Base-by-base conservation (phyloP, 2,113 vertebrate genomes). In the Cynopterus brachyotis region DNA sequence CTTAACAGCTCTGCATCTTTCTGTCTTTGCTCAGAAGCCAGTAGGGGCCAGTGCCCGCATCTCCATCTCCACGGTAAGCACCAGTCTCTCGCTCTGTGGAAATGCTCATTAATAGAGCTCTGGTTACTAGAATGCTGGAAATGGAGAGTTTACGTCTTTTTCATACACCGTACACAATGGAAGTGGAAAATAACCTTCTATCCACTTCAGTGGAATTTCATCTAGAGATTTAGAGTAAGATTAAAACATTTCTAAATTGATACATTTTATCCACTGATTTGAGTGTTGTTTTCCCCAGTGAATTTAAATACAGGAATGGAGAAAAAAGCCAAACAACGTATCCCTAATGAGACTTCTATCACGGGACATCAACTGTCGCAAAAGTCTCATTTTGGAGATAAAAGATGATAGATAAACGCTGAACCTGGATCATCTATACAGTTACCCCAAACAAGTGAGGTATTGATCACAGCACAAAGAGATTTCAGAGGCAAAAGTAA, bases 381-480 rank as follows among this genome's bases (percentile, higher is more conserved):
- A 96, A 97, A 96, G 28, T 57, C 97, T 98, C 97, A 85, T 98
- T 97, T 98, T 9, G 95, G 92, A 89, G 90, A 98, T 97, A 96
- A 97, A 79, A 75, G 95, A 89, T 91, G 97, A 97, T 97, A 97
- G 97, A 97, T 97, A 97, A 97, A 98, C 96, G 89, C 96, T 92
- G 95, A 92, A 94, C 96, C 76, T 37, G 72, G 97, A 97, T 98
- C 98, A 95, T 97, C 97, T 96, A 84, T 97, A 89, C 42, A 89
- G 96, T 93, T 92, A 97, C 89, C 75, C 94, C 95, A 97, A 97
- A 98, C 96, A 98, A 98, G 98, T 96, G 97, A 95, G 95, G 45
- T 98, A 98, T 98, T 98, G 98, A 98, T 98, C 98, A 97, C 24
- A 72, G 93, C 70, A 92, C 97, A 98, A 97, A 98, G 98, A 97